Percentiles rank a stretch among this genome's conserved stretches.
These are phyloP conservation scores for Uropetala carovei DNA, from an alignment of 2,888 invertebrate species.

Conservation along the genomic window DNA sequence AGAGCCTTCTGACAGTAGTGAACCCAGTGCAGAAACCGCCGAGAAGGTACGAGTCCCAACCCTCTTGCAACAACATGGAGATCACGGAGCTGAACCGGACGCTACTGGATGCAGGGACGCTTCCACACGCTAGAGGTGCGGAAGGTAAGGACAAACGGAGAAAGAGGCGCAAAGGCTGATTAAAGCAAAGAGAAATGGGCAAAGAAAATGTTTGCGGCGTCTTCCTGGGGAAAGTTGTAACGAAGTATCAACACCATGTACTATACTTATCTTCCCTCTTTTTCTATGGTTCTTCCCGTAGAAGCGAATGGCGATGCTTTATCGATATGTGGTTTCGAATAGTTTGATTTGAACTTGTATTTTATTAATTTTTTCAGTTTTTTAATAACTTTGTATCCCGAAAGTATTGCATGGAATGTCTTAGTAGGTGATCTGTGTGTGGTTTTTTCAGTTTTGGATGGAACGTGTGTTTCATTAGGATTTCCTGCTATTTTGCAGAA, in stretches of 20 bases:
- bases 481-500: no score
- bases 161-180: no score
- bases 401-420: no score
- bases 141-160: background rate
- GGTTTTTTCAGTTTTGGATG: no score
- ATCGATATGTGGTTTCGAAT: no score
- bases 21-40: conserved; percentile 92
- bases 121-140: background rate
- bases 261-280: background rate
- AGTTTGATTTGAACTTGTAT: no score
- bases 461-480: no score
- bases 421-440: no score
- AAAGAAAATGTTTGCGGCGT: background rate
- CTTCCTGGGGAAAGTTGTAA: background rate
- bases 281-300: background rate
- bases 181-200: background rate
- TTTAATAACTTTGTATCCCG: no score
- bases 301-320: background rate
- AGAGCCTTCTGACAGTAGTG: conserved; percentile 88
- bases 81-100: conserved; percentile 90
- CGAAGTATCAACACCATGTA: background rate
- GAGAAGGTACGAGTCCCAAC: conserved; percentile 80
- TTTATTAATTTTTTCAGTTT: no score
- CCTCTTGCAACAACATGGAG: conserved; percentile 80
- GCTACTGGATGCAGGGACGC: conserved; percentile 78